Evolutionary conservation across 2,888 invertebrate species (phyloP), one percentile per base, ranked within the genome.

Genomic region (Nemotelus pantherinus): DNA sequence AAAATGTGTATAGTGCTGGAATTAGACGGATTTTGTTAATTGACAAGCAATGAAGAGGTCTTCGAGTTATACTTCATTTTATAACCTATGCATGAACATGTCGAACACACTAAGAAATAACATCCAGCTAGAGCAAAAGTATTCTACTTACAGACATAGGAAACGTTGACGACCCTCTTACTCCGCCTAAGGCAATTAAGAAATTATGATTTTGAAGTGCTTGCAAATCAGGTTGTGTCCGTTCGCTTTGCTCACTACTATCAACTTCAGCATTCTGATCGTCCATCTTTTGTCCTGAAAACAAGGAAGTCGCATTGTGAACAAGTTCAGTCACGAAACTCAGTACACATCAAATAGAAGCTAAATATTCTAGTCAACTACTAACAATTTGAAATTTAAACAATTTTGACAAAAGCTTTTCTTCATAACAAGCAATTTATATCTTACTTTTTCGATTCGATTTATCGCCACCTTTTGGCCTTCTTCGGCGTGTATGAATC

Each of bases 401-500:
- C 25, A 25, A 25, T 25, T 25, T 25, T 25, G 25, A 25, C 25
- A 25, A 25, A 25, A 25, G 25, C 25, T 25, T 25, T 25, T 25
- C 25, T 25, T 25, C 25, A 25, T 25, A 1, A 1, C 25, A 25
- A 25, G 25, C 25, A 25, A 25, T 25, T 25, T 79, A 67, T 53
- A 67, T 60, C 63, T 77, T 77, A 90, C 90, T 89, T 84, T 90
- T 87, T 81, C 88, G 84, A 80, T 88, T 88, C 79, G 89, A 88
- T 81, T 89, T 89, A 83, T 90, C 93, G 83, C 92, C 93, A 82
- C 93, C 94, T 81, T 95, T 91, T 2, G 95, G 95, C 82, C 97
- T 92, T 82, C 97, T 91, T 87, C 97, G 94, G 80, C 97, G 89
- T 78, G 97, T 97, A 88, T 98, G 98, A 83, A 98, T 97, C 63